Evolutionary conservation across 2,888 invertebrate species (phyloP), one percentile per base, ranked within the genome.

Genomic region (Dione juno): DNA sequence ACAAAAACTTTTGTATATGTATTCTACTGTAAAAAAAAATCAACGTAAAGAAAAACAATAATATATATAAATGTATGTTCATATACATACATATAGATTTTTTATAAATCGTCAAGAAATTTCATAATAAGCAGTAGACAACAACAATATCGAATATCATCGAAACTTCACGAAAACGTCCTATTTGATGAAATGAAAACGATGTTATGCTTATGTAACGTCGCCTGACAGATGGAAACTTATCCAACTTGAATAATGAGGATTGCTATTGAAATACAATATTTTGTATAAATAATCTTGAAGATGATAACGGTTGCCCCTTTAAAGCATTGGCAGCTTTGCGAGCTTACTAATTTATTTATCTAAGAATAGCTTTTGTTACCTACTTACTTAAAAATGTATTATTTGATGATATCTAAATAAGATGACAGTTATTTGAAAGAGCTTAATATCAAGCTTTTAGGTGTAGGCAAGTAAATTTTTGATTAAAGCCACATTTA

Each of bases 111-210:
- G 13, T 9, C 16, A 64, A 37, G 37, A 19, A 13, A 16, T 16
- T 37, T 50, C 19, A 14, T 64, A 19, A 37, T 40, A 40, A 64
- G 50, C 50, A 50, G 14, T 11, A 50, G 37, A 61, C 35, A 37
- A 19, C 40, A 37, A 37, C 19, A 19, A 59, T 59, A 28, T 41
- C 40, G 19, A 28, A 59, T 50, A 52, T 59, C 50, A 7, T 52
- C 28, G 52, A 37, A 41, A 61, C 11, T 52, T 52, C 11, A 35
- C 41, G 67, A 67, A 61, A 67, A 41, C 59, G 61, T 67, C 52
- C 28, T 28, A 58, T 52, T 67, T 59, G 67, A 53, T 59, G 50
- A 59, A 67, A 67, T 59, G 50, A 40, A 50, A 48, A 59, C 57
- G n/a, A 52, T 13, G 64, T 64, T 50, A 48, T 37, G 37, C 50